Evolutionary conservation across 2,113 vertebrate species (phyloP).

Genomic region (Hydrochoerus hydrochaeris): DNA sequence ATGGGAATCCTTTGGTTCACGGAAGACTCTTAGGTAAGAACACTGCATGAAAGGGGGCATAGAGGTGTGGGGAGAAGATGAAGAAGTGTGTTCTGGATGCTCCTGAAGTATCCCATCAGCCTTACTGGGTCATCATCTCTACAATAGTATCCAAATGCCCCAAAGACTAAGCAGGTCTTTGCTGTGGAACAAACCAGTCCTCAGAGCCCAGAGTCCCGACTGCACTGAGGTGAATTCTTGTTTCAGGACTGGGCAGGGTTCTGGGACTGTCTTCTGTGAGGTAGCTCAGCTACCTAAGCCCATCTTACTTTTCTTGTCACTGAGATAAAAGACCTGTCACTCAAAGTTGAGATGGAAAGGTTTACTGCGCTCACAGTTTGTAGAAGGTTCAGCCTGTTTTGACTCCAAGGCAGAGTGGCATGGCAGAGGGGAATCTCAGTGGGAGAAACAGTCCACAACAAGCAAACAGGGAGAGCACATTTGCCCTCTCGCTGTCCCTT

Average conservation of each 20-base stretch:
- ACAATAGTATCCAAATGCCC: not conserved
- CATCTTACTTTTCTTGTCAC: not conserved
- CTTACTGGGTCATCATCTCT: not conserved
- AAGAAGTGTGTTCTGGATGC: not conserved
- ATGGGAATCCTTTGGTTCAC: too few relatives aligned
- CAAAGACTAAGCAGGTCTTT: not conserved
- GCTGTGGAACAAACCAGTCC: not conserved
- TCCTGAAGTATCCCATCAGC: not conserved
- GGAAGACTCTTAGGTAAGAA: too few relatives aligned
- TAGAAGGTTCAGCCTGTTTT: not conserved
- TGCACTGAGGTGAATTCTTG: not conserved
- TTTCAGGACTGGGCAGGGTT: not conserved
- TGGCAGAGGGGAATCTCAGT: not conserved
- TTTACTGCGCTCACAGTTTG: not conserved
- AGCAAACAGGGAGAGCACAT: not conserved
- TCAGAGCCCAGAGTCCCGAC: not conserved
- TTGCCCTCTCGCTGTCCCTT: not conserved
- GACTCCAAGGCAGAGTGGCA: not conserved
- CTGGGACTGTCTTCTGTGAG: not conserved
- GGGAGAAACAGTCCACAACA: not conserved
- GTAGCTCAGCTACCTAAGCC: not conserved
- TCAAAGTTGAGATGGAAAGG: not conserved
- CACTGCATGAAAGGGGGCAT: too few relatives aligned
- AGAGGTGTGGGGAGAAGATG: not conserved
- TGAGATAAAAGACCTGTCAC: not conserved